Evolutionary conservation across 2,797 vertebrate genomes (phyloP).

Genomic region (Pipistrellus kuhlii): DNA sequence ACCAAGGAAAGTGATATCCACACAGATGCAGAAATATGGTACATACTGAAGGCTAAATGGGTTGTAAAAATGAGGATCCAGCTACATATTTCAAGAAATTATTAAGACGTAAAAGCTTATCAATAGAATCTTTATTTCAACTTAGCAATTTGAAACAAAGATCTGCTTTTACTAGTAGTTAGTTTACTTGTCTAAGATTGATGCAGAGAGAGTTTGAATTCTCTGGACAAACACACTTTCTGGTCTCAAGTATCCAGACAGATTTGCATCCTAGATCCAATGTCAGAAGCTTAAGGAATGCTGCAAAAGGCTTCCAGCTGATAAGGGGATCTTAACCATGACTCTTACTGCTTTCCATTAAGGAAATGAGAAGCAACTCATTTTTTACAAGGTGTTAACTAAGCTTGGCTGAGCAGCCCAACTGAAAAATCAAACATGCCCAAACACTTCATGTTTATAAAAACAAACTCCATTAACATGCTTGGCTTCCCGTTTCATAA

Average conservation of each 20-base stretch:
- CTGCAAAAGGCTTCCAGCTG: slow-evolving; percentile 59
- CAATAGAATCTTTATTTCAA: slow-evolving; percentile 69
- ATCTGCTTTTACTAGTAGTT: slow-evolving; percentile 61
- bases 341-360: slow-evolving; percentile 70
- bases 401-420: slow-evolving; percentile 76
- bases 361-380: slow-evolving; percentile 79
- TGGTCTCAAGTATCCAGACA: slow-evolving; percentile 71
- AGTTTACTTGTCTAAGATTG: slow-evolving; percentile 61
- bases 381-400: slow-evolving; percentile 83
- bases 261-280: slow-evolving; percentile 67
- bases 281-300: slow-evolving; percentile 42
- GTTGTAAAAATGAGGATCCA: slow-evolving; percentile 55
- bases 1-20: slow-evolving; percentile 77
- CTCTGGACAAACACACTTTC: slow-evolving; percentile 60
- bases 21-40: slow-evolving; percentile 75
- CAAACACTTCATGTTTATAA: slow-evolving; percentile 81
- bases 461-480: slow-evolving; percentile 81
- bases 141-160: slow-evolving; percentile 63
- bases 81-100: slow-evolving; percentile 64
- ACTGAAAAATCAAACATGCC: slow-evolving; percentile 82
- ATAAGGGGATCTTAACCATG: slow-evolving; percentile 66
- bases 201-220: slow-evolving; percentile 68
- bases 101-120: slow-evolving; percentile 70
- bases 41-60: slow-evolving; percentile 54
- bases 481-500: slow-evolving; percentile 77